These are phyloP conservation scores for Cephus spinipes DNA, from an alignment of 2,888 invertebrate genomes.

Conservation along the genomic window DNA sequence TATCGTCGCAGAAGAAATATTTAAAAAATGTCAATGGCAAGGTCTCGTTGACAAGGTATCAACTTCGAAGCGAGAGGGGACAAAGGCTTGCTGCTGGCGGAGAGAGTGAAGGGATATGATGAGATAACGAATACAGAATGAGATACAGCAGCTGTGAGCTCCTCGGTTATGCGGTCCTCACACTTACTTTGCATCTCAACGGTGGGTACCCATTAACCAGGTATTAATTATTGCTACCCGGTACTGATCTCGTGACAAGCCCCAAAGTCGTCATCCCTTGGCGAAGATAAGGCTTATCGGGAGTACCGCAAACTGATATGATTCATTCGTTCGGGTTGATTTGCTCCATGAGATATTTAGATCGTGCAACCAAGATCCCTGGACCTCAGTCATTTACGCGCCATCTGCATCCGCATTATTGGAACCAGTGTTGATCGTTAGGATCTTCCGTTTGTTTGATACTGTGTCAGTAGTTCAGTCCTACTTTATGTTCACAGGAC, in stretches of 20 bases:
- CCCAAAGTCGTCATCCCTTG: slow-evolving; percentile 5
- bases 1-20: background rate
- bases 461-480: background rate
- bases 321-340: background rate
- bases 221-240: background rate
- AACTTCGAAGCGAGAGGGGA: slow-evolving; percentile 8
- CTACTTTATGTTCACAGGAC: slow-evolving; percentile 38
- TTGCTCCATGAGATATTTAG: background rate
- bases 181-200: slow-evolving; percentile 58
- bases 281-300: background rate
- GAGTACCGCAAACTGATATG: background rate
- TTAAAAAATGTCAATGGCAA: slow-evolving; percentile 3
- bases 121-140: slow-evolving; percentile 67
- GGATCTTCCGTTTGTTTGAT: background rate
- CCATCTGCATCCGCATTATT: background rate
- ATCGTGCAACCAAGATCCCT: background rate
- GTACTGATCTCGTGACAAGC: slow-evolving; percentile 11
- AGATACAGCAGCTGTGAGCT: slow-evolving; percentile 62
- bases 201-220: slow-evolving; percentile 47
- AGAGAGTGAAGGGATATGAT: slow-evolving; percentile 49
- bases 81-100: slow-evolving; percentile 19
- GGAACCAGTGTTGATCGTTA: background rate
- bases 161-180: slow-evolving; percentile 63
- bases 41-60: slow-evolving; percentile 10
- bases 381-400: background rate